Base-by-base conservation (phyloP, 2,888 invertebrate species). In the Cheilosia vulpina region DNA sequence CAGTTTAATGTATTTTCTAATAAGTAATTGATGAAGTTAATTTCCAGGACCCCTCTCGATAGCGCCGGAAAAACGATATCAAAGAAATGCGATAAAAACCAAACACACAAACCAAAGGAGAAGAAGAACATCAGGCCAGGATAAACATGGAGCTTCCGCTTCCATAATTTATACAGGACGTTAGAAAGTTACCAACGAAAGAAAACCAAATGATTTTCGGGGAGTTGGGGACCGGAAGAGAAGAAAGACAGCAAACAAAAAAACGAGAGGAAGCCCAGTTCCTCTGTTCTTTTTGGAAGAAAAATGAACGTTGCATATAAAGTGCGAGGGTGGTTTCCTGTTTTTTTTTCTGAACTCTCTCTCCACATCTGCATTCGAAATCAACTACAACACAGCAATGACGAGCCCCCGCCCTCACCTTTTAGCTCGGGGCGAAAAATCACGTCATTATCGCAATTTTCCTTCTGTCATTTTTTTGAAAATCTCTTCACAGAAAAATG, bases 1-100 rank as follows among this genome's bases (percentile, higher is more conserved):
- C 72, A 69, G 47, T 78, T 78, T 82, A 87, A 82, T 78, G 77
- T 82, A 69, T 82, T 78, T 87, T 82, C 87, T 78, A 87, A 87
- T 87, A 82, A 87, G 87, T 87, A 87, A 87, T 87, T 87, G 87
- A 82, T 82, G 87, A 87, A 77, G 87, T 87, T 87, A 87, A 87
- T 78, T 81, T 82, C 81, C 76, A 77, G 55, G 66, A 80, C 84
- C 76, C 80, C 80, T 71, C 80, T 76, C 80, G 66, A 81, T 77
- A 81, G 62, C 55, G 34, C 85, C 71, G 72, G 76, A 81, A 77
- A 72, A 77, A 68, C 75, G 62, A 45, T 77, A 77, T 72, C 72
- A 81, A 81, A 76, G 72, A 72, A 80, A 66, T 34, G 65, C 65
- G 69, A 75, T 71, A 76, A 76, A 31, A 73, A 72, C 53, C 66